These are phyloP conservation scores for Lysandra bellargus DNA, from an alignment of 2,888 invertebrate species.

Conservation along the genomic window DNA sequence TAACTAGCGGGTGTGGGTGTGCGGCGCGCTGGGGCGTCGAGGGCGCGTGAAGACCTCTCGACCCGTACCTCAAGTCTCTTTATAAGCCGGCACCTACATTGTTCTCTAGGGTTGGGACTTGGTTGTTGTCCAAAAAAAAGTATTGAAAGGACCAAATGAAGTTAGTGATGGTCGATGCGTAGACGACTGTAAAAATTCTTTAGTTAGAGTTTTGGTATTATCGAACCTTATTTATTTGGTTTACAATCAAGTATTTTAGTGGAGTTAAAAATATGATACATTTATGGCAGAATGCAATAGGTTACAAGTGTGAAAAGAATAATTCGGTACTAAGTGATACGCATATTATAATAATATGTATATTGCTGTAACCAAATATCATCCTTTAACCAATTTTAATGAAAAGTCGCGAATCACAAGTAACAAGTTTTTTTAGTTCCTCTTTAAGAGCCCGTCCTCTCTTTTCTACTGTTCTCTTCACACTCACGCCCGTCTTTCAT, in stretches of 20 bases:
- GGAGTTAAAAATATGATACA: background rate
- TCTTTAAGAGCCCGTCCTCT: too few relatives aligned
- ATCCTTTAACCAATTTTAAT: too few relatives aligned
- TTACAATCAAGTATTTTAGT: too few relatives aligned
- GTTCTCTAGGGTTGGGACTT: constrained; percentile 41
- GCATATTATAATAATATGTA: too few relatives aligned
- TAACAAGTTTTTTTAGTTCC: too few relatives aligned
- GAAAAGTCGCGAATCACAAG: too few relatives aligned
- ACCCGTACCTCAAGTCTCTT: constrained; percentile 52
- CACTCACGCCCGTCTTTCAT: too few relatives aligned
- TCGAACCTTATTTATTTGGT: background rate
- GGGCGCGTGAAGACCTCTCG: constrained; percentile 49
- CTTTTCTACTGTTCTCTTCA: too few relatives aligned
- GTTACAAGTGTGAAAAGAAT: background rate
- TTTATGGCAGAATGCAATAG: background rate
- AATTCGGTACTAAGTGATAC: background rate
- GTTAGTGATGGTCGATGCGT: background rate
- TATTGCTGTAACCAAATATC: too few relatives aligned
- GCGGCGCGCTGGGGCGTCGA: constrained; percentile 36
- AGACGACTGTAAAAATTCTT: background rate
- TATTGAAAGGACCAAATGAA: background rate
- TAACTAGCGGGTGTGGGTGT: constrained; percentile 42
- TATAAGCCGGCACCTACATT: constrained; percentile 47
- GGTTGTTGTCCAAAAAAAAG: constrained; percentile 32
- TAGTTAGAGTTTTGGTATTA: background rate